Evolutionary conservation across 1,140 invertebrate species (phyloP).

Genomic region (Papilio aristodemus): DNA sequence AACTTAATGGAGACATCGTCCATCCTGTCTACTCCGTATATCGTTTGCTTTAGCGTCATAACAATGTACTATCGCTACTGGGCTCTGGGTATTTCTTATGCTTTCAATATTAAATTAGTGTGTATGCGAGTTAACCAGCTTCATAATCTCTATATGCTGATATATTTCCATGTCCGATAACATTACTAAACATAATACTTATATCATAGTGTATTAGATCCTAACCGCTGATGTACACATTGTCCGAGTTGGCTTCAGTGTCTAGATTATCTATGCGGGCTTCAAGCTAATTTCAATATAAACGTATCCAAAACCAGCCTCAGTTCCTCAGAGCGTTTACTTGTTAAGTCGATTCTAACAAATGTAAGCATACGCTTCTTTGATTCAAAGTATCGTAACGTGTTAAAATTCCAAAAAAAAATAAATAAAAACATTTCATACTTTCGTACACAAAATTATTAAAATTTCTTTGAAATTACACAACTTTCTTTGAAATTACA

Average conservation of each 20-base stretch:
- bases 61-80: constrained; percentile 77
- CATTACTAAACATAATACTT: constrained; percentile 51
- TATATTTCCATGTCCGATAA: constrained; percentile 73
- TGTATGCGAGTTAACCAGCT: constrained; percentile 78
- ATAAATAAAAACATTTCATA: constrained; percentile 10
- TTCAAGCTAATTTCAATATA: constrained; percentile 73
- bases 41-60: constrained; percentile 79
- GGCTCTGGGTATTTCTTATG: constrained; percentile 79
- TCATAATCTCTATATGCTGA: constrained; percentile 79
- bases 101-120: constrained; percentile 80
- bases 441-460: constrained; percentile 1
- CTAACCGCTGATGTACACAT: constrained; percentile 69
- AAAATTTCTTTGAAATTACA: neutral
- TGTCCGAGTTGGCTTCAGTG: constrained; percentile 75
- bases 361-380: constrained; percentile 21
- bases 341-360: constrained; percentile 3
- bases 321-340: constrained; percentile 36
- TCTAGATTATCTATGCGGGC: constrained; percentile 79
- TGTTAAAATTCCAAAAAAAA: neutral
- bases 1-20: constrained; percentile 72
- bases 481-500: constrained; percentile 12
- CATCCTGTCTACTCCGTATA: constrained; percentile 75
- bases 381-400: constrained; percentile 1
- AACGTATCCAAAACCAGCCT: constrained; percentile 52
- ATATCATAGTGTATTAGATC: constrained; percentile 74